Percentiles rank a stretch among this genome's conserved stretches.
phyloP scores from a whole-genome alignment of 2,888 invertebrate genomes.

The Chrysomela aeneicollis region DNA sequence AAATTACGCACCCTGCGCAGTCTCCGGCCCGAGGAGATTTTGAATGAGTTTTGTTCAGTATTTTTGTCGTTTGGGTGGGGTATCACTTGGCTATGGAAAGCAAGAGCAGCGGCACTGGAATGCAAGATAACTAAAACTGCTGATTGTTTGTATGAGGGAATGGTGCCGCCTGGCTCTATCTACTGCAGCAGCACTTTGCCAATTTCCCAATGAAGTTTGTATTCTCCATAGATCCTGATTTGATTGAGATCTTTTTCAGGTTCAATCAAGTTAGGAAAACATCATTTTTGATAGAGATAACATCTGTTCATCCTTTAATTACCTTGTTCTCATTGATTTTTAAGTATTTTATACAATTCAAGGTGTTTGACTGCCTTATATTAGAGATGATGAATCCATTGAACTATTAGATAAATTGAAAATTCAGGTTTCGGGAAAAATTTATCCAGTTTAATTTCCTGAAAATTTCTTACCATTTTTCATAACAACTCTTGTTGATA shows the following conservation, averaged over 20 bases:
- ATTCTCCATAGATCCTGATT: background rate
- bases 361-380: background rate
- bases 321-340: background rate
- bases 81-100: background rate
- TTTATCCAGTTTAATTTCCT: no score
- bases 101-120: background rate
- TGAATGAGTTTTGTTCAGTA: no score
- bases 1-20: constrained; percentile 48
- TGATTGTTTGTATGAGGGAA: background rate
- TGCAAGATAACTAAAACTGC: background rate
- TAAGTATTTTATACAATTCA: background rate
- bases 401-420: no score
- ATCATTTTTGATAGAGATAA: background rate
- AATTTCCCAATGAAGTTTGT: constrained; percentile 1
- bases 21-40: background rate
- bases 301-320: no score
- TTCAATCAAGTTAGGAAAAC: background rate
- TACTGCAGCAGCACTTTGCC: background rate
- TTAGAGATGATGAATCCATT: no score
- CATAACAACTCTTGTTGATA: no score
- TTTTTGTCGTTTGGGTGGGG: constrained; percentile 6
- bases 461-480: no score
- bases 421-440: no score
- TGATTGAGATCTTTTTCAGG: background rate
- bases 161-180: background rate